Base-by-base conservation (phyloP, 2,888 invertebrate species). In the Morpho helenor region DNA sequence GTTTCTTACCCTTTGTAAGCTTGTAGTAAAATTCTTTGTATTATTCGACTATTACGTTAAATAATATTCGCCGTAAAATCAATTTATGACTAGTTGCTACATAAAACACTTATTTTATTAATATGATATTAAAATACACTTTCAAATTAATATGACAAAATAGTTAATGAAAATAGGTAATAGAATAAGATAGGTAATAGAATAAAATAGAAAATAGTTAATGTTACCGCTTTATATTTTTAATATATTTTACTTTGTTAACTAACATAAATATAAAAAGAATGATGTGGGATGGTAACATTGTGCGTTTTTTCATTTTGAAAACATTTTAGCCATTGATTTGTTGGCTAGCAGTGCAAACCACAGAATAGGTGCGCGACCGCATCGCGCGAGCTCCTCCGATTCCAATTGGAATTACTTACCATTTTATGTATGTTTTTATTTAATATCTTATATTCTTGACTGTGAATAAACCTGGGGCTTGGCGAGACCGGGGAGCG, bases 381-480 rank as follows among this genome's bases (percentile, higher is more conserved):
- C 82, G 74, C 86, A 84, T 74, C 74, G 76, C 71, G 66, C 72
- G 74, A 73, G 66, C 68, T 67, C 72, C 75, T 82, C 76, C 79
- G 79, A 86, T 86, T 85, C 83, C 85, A 84, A 84, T 87, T 76
- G 80, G 80, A 87, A 84, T 89, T 87, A 85, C 84, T 84, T 82
- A 82, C 84, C 76, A 82, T 79, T 87, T 87, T 87, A 85, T 86
- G 87, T 86, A 82, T 74, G 81, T 85, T 88, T 88, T 89, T 87
- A 87, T 90, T 88, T 82, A 84, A 87, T 87, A 87, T 88, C 88
- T 85, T 84, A 88, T 84, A 86, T 83, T 76, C 82, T 69, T 76
- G 81, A 73, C 79, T 80, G 84, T 84, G 80, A 87, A 87, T 84
- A 82, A 80, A 75, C 72, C 65, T 67, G 69, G 79, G 70, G 70